Base-by-base conservation (phyloP, 2,113 vertebrate species). In the Cochlearius cochlearius region DNA sequence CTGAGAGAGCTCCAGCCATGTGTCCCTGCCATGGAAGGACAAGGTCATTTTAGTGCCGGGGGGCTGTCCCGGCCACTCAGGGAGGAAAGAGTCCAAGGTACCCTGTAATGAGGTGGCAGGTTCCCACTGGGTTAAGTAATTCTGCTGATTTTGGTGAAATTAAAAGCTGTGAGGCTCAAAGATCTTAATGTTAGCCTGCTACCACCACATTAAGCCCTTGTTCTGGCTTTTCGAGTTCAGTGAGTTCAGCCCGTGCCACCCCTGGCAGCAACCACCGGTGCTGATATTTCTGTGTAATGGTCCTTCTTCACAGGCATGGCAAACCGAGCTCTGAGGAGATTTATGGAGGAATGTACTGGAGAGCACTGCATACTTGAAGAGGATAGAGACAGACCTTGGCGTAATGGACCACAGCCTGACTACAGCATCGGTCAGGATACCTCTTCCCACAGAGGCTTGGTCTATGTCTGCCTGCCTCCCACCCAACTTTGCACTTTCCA, bases 351-450 rank as follows among this genome's bases (percentile, higher is more conserved):
- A 47, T 0, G 0, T 6, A 16, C 1, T 7, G 10, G 66, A 43
- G 34, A 59, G 64, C 52, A 10, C 34, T 62, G 63, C 53, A 11
- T 25, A 34, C 21, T 1, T 66, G 32, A 36, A 45, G 34, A 34
- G 17, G 15, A 30, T 21, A 18, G 52, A 34, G 21, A 63, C 1
- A 19, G 79, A 14, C 29, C 16, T 3, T 0, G 0, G 9, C n/a
- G 74, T 58, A 85, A 73, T 7, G 58, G 69, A 62, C 47, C 50
- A 27, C 41, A 58, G 64, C 43, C 63, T 43, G 78, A 8, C 30
- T 12, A 34, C 3, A 36, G 50, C 43, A 21, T 12, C 0, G 0
- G n/a, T 52, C 6, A 49, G 47, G 73, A n/a, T 3, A 29, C 7
- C 56, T 76, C 53, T n/a, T 58, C 30, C 64, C 8, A 32, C 36